Evolutionary conservation across 2,888 invertebrate species (phyloP).

Genomic region (Agelastica alni): DNA sequence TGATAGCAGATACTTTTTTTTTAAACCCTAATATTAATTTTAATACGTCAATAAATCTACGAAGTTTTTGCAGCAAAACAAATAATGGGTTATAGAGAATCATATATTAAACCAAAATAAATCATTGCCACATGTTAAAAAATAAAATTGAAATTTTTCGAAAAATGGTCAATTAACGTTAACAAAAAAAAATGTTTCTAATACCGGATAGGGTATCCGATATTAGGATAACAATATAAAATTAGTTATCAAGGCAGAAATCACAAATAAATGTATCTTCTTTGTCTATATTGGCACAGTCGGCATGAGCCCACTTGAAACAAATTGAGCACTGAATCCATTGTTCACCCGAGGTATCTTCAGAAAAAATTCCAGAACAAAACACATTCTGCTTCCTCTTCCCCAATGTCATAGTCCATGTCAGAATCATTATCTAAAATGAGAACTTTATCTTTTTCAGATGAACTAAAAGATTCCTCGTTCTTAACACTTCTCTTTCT

Average conservation of each 20-base stretch:
- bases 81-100: no score
- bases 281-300: conserved; percentile 15
- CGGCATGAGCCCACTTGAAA: conserved; percentile 12
- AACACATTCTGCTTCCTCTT: conserved; percentile 6
- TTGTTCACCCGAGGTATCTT: conserved; percentile 13
- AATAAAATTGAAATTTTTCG: no score
- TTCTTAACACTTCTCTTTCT: neutral
- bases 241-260: conserved; percentile 1
- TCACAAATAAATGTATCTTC: conserved; percentile 6
- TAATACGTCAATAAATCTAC: no score
- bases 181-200: neutral
- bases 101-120: no score
- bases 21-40: no score
- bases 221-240: neutral
- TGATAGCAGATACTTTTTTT: no score
- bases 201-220: no score
- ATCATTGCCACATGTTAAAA: no score
- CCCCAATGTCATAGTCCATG: neutral
- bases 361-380: conserved; percentile 18
- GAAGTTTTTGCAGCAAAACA: no score
- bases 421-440: conserved; percentile 1
- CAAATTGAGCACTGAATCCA: conserved; percentile 15
- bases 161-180: no score
- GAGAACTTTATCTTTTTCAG: neutral
- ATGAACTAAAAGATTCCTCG: neutral